Conservation (phyloP, 2,888 invertebrate genomes). For the Ormyrus nitidulus region DNA sequence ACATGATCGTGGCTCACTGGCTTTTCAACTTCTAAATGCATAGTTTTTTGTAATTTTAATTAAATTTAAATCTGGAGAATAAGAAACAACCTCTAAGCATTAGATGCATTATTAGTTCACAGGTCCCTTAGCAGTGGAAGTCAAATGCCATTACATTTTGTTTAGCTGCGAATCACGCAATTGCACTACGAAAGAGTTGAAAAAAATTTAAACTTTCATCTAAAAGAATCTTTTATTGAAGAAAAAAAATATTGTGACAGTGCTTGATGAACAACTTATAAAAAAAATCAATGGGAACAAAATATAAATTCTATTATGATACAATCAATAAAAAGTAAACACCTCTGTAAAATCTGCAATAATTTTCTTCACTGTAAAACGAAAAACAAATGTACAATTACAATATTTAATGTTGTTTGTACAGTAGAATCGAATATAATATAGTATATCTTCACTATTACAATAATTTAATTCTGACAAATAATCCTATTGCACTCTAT, state of each 20-base stretch:
- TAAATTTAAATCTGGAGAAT: constrained; percentile 2
- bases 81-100: constrained; percentile 19
- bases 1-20: constrained; percentile 31
- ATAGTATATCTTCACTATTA: constrained; percentile 18
- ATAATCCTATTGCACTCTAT: constrained; percentile 34
- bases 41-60: constrained; percentile 36
- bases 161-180: constrained; percentile 10
- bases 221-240: constrained; percentile 35
- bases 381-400: constrained; percentile 15
- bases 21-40: constrained; percentile 36
- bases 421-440: constrained; percentile 30
- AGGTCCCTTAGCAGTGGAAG: constrained; percentile 27
- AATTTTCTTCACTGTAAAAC: constrained; percentile 5
- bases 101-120: constrained; percentile 11
- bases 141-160: constrained; percentile 26
- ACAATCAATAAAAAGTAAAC: constrained; percentile 36
- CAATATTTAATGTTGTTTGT: constrained; percentile 25
- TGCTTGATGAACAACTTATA: constrained; percentile 23
- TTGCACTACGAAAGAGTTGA: constrained; percentile 21
- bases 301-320: constrained; percentile 29
- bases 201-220: constrained; percentile 14
- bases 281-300: constrained; percentile 40
- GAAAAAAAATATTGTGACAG: constrained; percentile 10
- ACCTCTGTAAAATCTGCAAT: constrained; percentile 7
- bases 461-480: constrained; percentile 27